Evolutionary conservation across 2,888 invertebrate genomes (phyloP), one percentile per base, ranked within the genome.

Genomic region (Drosophila kambysellisi): DNA sequence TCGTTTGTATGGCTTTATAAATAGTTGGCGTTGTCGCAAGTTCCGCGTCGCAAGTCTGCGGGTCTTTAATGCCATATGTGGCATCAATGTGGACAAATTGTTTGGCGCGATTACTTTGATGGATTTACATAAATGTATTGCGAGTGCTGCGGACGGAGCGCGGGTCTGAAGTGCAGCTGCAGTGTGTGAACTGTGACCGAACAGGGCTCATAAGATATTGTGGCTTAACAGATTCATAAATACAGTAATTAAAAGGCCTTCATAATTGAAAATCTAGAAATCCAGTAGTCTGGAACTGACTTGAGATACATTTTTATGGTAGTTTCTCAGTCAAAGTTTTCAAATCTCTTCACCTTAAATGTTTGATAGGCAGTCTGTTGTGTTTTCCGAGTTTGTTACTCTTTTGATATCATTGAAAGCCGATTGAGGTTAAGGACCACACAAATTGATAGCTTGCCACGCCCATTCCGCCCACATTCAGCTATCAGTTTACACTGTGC

Each of bases 1-100:
- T 70, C 81, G 66, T 58, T 75, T 72, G 37, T 67, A 77, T 77
- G 66, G 79, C 81, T 79, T 88, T 74, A 65, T 72, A 72, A 79
- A 82, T 72, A 75, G 74, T 69, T 74, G 61, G 60, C 73, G 62
- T 70, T 65, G 64, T 66, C 70, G 37, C 61, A 39, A 62, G 56
- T 59, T 64, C 33, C 53, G 53, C 52, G 64, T 71, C 37, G 32
- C 41, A 51, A 56, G 54, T 70, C 72, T 80, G 80, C 80, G 72
- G 70, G 77, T 70, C 77, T 25, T 25, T 73, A 76, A 72, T 62
- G 6, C 70, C 81, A 79, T 68, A 77, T 77, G 66, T 61, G 73
- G 63, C 43, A 72, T 33, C 58, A 39, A 29, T 59, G 74, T 52
- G 70, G 70, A 81, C 77, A 81, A 79, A 81, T 79, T 81, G 67